Base-by-base conservation (phyloP, 2,113 vertebrate species). In the Dasyprocta punctata region DNA sequence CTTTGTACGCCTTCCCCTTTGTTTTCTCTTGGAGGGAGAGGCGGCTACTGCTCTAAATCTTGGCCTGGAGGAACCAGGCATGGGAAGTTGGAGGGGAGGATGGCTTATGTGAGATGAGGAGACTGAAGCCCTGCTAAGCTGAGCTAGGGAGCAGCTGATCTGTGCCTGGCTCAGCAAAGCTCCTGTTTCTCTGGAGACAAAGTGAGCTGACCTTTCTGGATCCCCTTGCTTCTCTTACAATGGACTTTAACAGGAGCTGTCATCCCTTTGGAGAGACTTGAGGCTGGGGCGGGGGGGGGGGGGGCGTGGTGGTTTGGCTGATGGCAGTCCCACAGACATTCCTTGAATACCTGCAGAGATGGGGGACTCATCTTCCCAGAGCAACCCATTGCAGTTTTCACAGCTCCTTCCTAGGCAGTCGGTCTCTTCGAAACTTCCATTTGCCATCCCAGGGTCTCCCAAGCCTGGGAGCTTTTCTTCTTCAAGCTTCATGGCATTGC, bases 71-170 rank as follows among this genome's bases (percentile, higher is more conserved):
- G 81, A 97, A 28, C 44, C 30, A 33, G 87, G 95, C n/a, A 10
- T 0, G 36, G 26, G 82, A 52, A 54, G 47, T 3, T 61, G 84
- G 80, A 69, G 69, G 2, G 63, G 67, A 47, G 65, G 49, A 49
- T 3, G 84, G 93, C 84, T 97, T 95, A 83, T 60, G 69, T 56
- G 85, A 88, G 90, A 78, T 92, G 96, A 93, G 69, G 67, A 81
- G 90, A 16, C 77, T 3, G 75, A 91, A 93, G 93, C 90, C 49
- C 1, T 0, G 13, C 49, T 96, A 94, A 94, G 92, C 92, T 52
- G 85, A 75, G 82, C 73, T 69, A 67, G 86, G 84, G 60, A 92
- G 94, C 61, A 1, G 86, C 33, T 77, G 90, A 80, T 92, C 63
- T 30, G 44, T 0, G 6, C n/a, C 52, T 81, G 60, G 86, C 89